Evolutionary conservation across 2,888 invertebrate genomes (phyloP).

Genomic region (Phania funesta): DNA sequence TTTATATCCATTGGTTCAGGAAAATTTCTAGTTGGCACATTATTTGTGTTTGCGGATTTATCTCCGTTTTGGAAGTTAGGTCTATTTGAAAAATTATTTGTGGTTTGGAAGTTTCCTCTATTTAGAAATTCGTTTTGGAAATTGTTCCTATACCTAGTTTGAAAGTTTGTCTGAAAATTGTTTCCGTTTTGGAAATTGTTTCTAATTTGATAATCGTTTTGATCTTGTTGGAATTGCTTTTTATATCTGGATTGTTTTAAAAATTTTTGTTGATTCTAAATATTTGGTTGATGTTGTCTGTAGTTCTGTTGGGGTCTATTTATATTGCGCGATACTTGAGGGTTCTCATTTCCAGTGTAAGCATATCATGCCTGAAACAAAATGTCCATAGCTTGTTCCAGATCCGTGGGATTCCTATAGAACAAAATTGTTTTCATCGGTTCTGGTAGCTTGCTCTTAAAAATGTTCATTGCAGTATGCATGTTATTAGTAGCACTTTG

Average conservation of each 20-base stretch:
- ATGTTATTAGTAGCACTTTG: neutral
- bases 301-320: neutral
- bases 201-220: neutral
- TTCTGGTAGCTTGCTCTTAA: neutral
- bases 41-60: neutral
- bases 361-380: neutral
- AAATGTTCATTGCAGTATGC: neutral
- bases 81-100: neutral
- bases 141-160: neutral
- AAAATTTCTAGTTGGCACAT: neutral
- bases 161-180: neutral
- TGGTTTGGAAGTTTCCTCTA: neutral
- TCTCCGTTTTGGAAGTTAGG: neutral
- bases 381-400: neutral
- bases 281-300: neutral
- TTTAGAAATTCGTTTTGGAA: neutral
- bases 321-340: neutral
- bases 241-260: too few relatives aligned
- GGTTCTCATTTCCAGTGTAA: neutral
- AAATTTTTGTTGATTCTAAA: neutral
- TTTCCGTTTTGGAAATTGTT: neutral
- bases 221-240: too few relatives aligned
- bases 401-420: neutral
- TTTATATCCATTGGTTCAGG: neutral
- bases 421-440: slow-evolving; percentile 1